Percentiles rank a stretch among this genome's conserved stretches.
Evolutionary conservation across 2,797 vertebrate genomes (phyloP).

Genomic region (Enoplosus armatus): DNA sequence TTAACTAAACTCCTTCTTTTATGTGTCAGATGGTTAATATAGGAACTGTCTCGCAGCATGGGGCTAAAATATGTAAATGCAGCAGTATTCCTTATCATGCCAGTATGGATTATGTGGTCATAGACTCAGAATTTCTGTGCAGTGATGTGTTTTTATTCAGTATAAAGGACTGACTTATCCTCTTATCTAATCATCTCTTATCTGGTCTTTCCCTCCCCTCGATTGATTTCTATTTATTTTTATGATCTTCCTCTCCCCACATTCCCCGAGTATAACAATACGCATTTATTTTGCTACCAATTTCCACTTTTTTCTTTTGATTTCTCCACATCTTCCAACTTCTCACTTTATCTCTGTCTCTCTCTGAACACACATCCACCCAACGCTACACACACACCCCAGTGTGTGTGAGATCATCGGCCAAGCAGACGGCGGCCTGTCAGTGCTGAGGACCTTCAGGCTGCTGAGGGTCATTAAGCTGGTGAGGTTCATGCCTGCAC

Average conservation of each 20-base stretch:
- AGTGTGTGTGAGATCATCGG: constrained; percentile 96
- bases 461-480: constrained; percentile 95
- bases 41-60: neutral
- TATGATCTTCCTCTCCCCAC: neutral
- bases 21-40: constrained; percentile 2
- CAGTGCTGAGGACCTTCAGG: constrained; percentile 94
- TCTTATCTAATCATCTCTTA: constrained; percentile 23
- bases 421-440: constrained; percentile 94
- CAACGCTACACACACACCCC: neutral
- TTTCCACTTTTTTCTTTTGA: neutral
- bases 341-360: constrained; percentile 13
- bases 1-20: neutral
- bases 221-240: constrained; percentile 4
- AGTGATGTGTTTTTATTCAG: neutral
- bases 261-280: neutral
- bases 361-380: neutral
- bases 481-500: constrained; percentile 96
- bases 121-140: neutral
- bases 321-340: neutral
- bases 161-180: neutral
- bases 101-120: constrained; percentile 6
- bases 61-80: neutral
- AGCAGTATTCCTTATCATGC: neutral
- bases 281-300: neutral
- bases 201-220: neutral